Percentiles rank a stretch among this genome's conserved stretches.
phyloP scores from a whole-genome alignment of 2,113 vertebrate species.

The Prionailurus viverrinus region DNA sequence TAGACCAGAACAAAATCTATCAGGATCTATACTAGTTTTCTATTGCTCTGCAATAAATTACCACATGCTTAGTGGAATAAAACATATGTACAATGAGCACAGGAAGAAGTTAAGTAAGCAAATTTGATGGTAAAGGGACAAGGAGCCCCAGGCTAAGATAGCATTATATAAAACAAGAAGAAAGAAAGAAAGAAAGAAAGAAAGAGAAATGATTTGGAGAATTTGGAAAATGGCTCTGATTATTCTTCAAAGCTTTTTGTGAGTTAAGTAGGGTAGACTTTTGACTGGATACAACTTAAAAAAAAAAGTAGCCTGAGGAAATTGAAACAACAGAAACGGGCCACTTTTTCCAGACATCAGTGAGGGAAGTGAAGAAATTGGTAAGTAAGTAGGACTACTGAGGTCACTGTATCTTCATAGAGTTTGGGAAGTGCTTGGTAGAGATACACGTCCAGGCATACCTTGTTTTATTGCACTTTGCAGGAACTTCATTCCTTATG shows the following conservation, averaged over 20 bases:
- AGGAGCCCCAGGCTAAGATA: not conserved
- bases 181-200: too few relatives aligned
- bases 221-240: not conserved
- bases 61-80: not conserved
- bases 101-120: not conserved
- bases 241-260: constrained; percentile 4
- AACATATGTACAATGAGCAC: not conserved
- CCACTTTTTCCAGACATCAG: not conserved
- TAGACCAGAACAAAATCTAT: not conserved
- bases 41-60: not conserved
- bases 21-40: not conserved
- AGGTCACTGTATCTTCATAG: not conserved
- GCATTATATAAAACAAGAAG: not conserved
- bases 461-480: too few relatives aligned
- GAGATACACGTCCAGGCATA: not conserved
- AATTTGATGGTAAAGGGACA: not conserved
- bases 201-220: not conserved
- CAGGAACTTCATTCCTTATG: too few relatives aligned
- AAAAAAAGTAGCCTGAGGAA: not conserved
- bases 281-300: not conserved
- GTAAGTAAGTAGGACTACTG: not conserved
- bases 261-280: not conserved
- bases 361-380: not conserved
- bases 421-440: not conserved
- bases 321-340: not conserved